Conservation (phyloP, 1,140 invertebrate genomes). For the Anastrepha obliqua region DNA sequence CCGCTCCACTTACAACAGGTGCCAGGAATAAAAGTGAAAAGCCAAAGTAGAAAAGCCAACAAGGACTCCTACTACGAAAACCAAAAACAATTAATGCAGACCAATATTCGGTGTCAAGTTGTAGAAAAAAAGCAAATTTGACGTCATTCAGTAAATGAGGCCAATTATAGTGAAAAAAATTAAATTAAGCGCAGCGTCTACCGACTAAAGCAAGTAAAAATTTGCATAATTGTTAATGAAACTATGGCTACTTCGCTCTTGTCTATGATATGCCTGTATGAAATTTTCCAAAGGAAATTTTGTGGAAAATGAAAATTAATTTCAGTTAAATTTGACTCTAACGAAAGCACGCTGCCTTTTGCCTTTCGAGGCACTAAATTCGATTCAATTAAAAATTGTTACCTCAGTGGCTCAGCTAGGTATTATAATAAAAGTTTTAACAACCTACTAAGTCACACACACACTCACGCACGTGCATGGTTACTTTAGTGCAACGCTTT, state of each 20-base stretch:
- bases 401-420: not conserved
- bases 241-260: not conserved
- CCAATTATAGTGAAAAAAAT: constrained; percentile 1
- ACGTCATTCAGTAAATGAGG: constrained; percentile 13
- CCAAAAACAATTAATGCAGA: not conserved
- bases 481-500: too few relatives aligned
- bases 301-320: constrained; percentile 23
- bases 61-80: not conserved
- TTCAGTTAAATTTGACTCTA: not conserved
- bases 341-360: not conserved
- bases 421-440: not conserved
- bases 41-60: not conserved
- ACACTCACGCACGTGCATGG: not conserved
- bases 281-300: constrained; percentile 8
- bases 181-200: not conserved
- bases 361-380: not conserved
- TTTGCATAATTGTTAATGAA: not conserved
- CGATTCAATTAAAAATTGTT: constrained; percentile 44
- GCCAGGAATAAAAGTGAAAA: constrained; percentile 17
- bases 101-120: not conserved
- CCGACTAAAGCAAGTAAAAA: not conserved
- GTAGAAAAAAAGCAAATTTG: not conserved
- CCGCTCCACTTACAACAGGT: constrained; percentile 20
- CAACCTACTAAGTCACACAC: not conserved
- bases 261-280: not conserved